A percentile compares a stretch with the other conserved stretches of the same genome.
Conservation (phyloP, 2,888 invertebrate species). For the Synergus itoensis region DNA sequence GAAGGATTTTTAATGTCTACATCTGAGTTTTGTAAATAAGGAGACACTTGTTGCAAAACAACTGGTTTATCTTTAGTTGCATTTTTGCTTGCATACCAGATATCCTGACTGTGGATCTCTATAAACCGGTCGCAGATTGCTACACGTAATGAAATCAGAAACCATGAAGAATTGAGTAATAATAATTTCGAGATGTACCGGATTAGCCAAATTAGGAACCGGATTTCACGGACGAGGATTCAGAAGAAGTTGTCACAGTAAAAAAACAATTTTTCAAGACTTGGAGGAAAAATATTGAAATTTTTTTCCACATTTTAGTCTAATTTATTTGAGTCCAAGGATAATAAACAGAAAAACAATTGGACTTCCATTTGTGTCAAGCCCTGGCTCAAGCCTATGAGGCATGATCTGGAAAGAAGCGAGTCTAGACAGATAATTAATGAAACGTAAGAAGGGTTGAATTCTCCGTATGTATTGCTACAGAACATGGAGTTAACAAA, state of each 20-base stretch:
- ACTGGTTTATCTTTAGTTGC: not conserved
- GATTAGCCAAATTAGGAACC: conserved; percentile 1
- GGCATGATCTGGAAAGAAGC: too few species aligned
- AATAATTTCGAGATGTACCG: not conserved
- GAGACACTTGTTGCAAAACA: not conserved
- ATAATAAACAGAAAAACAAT: too few species aligned
- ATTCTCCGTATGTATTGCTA: too few species aligned
- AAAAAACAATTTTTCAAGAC: not conserved
- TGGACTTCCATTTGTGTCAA: too few species aligned
- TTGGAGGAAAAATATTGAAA: not conserved
- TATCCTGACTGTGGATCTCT: too few species aligned
- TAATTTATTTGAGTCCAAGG: too few species aligned
- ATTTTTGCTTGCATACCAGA: not conserved
- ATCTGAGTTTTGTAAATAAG: not conserved
- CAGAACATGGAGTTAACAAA: too few species aligned
- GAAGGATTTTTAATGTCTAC: not conserved
- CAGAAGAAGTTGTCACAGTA: not conserved
- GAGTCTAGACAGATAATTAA: too few species aligned
- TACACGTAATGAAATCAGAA: not conserved
- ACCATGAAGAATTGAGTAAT: conserved; percentile 8
- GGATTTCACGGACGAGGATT: not conserved
- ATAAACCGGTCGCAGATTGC: not conserved
- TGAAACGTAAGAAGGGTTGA: too few species aligned
- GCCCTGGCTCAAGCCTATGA: too few species aligned
- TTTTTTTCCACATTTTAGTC: not conserved